Conservation (phyloP, 2,113 vertebrate genomes). For the western clawed frog (Xenopus tropicalis) region DNA sequence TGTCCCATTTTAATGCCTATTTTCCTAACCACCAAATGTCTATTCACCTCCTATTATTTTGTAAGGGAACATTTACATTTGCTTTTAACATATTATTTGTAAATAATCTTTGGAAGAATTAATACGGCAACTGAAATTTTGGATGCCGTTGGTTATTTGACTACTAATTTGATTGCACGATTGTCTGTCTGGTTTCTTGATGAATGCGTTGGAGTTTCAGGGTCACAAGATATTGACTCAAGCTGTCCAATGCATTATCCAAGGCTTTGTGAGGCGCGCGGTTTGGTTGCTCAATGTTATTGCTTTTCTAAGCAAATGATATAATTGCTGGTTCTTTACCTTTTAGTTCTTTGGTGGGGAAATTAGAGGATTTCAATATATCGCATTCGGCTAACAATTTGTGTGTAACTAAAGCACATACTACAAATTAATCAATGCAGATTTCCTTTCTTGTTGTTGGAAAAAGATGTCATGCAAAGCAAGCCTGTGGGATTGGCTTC, state of each 20-base stretch:
- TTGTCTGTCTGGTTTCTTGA: constrained; percentile 55
- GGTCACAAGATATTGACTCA: constrained; percentile 29
- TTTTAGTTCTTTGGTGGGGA: constrained; percentile 5
- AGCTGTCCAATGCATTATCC: constrained; percentile 14
- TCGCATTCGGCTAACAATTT: constrained; percentile 4
- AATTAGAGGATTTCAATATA: constrained; percentile 6
- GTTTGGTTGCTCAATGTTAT: constrained; percentile 29
- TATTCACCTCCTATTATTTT: constrained; percentile 58
- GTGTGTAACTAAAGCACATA: neutral
- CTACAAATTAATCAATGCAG: neutral
- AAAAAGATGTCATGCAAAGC: neutral
- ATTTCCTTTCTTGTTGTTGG: neutral
- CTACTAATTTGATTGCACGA: constrained; percentile 83
- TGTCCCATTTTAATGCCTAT: constrained; percentile 63
- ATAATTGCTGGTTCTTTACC: neutral
- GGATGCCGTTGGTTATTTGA: constrained; percentile 86
- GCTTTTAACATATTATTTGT: constrained; percentile 64
- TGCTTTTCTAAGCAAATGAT: constrained; percentile 36
- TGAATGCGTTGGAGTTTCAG: constrained; percentile 35
- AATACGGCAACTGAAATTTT: constrained; percentile 67
- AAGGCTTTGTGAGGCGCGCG: constrained; percentile 15
- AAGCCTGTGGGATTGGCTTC: neutral
- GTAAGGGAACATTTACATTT: constrained; percentile 81
- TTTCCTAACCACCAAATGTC: constrained; percentile 78
- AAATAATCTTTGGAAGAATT: constrained; percentile 61